Evolutionary conservation across 1,140 invertebrate genomes (phyloP).

Genomic region (Callitettix versicolor): DNA sequence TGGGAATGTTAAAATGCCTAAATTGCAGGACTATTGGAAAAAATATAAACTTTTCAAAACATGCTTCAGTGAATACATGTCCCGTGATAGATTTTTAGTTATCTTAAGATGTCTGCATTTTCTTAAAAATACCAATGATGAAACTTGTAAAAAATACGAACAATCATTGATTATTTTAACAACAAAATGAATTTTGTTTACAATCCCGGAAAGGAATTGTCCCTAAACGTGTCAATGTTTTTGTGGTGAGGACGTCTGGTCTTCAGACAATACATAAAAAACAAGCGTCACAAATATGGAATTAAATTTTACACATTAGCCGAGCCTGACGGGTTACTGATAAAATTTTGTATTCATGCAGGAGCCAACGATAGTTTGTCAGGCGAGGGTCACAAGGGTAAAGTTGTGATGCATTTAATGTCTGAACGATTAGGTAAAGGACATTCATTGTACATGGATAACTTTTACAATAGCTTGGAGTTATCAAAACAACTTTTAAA

Average conservation of each 20-base stretch:
- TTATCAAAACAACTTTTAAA: slow-evolving; percentile 1
- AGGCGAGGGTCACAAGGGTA: slow-evolving; percentile 15
- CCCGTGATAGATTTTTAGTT: slow-evolving; percentile 12
- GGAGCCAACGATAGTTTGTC: slow-evolving; percentile 14
- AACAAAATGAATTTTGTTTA: slow-evolving; percentile 25
- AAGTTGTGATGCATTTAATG: slow-evolving; percentile 14
- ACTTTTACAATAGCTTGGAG: slow-evolving; percentile 12
- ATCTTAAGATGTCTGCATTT: slow-evolving; percentile 8
- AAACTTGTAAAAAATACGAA: slow-evolving; percentile 6
- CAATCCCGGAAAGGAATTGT: slow-evolving; percentile 24
- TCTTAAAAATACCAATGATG: not conserved
- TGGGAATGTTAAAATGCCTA: too few relatives aligned
- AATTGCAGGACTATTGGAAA: too few relatives aligned
- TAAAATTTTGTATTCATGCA: slow-evolving; percentile 23
- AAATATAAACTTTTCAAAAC: not conserved
- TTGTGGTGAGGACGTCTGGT: slow-evolving; percentile 27
- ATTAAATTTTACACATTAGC: slow-evolving; percentile 24
- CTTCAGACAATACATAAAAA: slow-evolving; percentile 29
- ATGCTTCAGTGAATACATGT: slow-evolving; percentile 3
- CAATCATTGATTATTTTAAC: slow-evolving; percentile 22
- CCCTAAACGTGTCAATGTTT: slow-evolving; percentile 28
- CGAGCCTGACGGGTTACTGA: slow-evolving; percentile 17
- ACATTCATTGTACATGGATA: slow-evolving; percentile 18
- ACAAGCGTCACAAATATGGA: slow-evolving; percentile 27
- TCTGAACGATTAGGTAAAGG: slow-evolving; percentile 2